Percentiles rank a stretch among this genome's conserved stretches.
phyloP scores from a whole-genome alignment of 1,140 invertebrate genomes.

The Trichonephila inaurata region DNA sequence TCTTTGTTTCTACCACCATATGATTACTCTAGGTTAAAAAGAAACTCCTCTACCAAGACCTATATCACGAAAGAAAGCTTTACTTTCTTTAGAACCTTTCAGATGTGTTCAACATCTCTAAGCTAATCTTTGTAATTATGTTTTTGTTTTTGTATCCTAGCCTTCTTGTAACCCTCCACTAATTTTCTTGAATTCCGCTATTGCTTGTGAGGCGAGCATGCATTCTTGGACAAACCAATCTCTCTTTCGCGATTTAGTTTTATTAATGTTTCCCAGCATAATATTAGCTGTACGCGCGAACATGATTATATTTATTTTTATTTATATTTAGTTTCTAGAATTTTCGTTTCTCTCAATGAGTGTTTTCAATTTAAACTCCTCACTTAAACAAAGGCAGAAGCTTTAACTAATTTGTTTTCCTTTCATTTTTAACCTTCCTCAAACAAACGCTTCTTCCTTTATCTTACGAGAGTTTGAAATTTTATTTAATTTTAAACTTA shows the following conservation, averaged over 20 bases:
- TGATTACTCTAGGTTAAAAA: neutral
- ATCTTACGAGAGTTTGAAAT: conserved; percentile 2
- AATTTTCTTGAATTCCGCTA: conserved; percentile 18
- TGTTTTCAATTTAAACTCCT: neutral
- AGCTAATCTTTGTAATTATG: neutral
- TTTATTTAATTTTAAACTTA: conserved; percentile 21
- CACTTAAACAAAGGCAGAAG: neutral
- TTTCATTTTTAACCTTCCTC: neutral
- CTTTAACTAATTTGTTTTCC: neutral
- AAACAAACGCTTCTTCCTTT: neutral
- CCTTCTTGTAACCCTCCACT: conserved; percentile 24
- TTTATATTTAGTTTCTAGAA: neutral
- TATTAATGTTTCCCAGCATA: neutral
- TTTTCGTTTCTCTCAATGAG: neutral
- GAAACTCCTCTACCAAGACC: neutral
- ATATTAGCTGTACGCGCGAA: neutral
- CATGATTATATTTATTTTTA: neutral
- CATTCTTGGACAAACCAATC: conserved; percentile 22
- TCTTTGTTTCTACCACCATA: neutral
- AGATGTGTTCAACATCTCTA: conserved; percentile 28
- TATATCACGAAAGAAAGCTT: conserved; percentile 36
- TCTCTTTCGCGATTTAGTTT: conserved; percentile 7
- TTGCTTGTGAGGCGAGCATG: neutral
- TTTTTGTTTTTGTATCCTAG: conserved; percentile 18
- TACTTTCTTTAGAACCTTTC: conserved; percentile 9